Evolutionary conservation across 2,888 invertebrate species (phyloP), one percentile per base, ranked within the genome.

Genomic region (Hanleya hanleyi): DNA sequence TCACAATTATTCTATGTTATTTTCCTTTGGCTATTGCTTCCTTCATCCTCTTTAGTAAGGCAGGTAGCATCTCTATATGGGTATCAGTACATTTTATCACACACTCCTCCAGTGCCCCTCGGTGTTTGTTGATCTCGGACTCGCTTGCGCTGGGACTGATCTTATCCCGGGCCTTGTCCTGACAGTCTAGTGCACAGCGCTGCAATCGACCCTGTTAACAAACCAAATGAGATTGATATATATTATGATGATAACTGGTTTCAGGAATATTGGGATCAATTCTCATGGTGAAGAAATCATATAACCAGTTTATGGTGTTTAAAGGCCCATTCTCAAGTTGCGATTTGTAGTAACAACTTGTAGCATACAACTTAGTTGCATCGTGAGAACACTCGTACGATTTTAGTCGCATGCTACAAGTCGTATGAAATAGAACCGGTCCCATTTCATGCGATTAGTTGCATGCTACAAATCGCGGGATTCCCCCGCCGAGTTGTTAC

Each of bases 181-280:
- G 96, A 87, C 97, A 98, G 84, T 96, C 95, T 94, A 96, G 94
- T 0, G 97, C 95, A 91, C 98, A 97, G 51, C 97, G 92, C 90
- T 97, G 96, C 50, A 97, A 91, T 77, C 97, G 93, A 86, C 95
- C 95, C 93, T 97, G 94, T 74, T 94, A 77, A 41, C 32, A 32
- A 72, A 68, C 66, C 15, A 36, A 15, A 12, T 26, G 18, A n/a
- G 26, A 66, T 22, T 64, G 29, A 33, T 33, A 9, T 18, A 33
- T 22, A 33, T 64, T 64, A 29, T 33, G 64, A 26, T 33, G 35
- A 64, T 15, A 64, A 33, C 33, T 18, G 0, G 29, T 4, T 18
- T 22, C 6, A 22, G n/a, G n/a, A 18, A 32, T 22, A 61, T 61
- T 61, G 2, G 1, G n/a, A 18, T 18, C n/a, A 61, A 61, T 22